Evolutionary conservation across 2,888 invertebrate species (phyloP), one percentile per base, ranked within the genome.

Genomic region (Timema podura): DNA sequence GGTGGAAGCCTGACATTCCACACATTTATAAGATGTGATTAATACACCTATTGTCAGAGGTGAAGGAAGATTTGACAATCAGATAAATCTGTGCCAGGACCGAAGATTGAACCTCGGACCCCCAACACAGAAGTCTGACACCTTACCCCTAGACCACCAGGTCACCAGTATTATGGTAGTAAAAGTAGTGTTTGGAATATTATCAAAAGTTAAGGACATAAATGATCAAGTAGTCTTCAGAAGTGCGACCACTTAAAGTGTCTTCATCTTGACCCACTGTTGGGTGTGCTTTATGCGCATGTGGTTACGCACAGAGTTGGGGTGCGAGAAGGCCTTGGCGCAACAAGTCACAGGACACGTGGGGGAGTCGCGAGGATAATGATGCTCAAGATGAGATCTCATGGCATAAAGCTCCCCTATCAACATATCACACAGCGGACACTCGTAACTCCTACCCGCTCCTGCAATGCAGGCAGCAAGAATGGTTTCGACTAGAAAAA

Each of bases 221-320:
- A n/a, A n/a, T n/a, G n/a, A n/a, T n/a, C n/a, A n/a, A n/a, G n/a
- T n/a, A n/a, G n/a, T n/a, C n/a, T n/a, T 76, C 83, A 86, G 82
- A 85, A 86, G 80, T 87, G 86, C 78, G 88, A 88, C 90, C 90
- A 90, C 79, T 89, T 88, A 74, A 90, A n/a, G 84, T 70, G 90
- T 90, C 83, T 93, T 93, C 88, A 93, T 93, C 80, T 88, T 87
- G 79, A 91, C 90, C 93, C 92, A 93, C 79, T 92, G 90, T 75
- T 86, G 83, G 66, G 90, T 87, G 82, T 93, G 93, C 81, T 93
- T 93, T 78, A 90, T 86, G 76, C 93, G 85, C 92, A 93, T 92
- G 82, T 93, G 92, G 84, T 93, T 93, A 77, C 92, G 87, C 76
- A 93, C 93, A 71, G 92, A 92, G 83, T 93, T 93, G 73, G 93